Evolutionary conservation across 2,888 invertebrate species (phyloP).

Genomic region (Trissonchulus sp.): DNA sequence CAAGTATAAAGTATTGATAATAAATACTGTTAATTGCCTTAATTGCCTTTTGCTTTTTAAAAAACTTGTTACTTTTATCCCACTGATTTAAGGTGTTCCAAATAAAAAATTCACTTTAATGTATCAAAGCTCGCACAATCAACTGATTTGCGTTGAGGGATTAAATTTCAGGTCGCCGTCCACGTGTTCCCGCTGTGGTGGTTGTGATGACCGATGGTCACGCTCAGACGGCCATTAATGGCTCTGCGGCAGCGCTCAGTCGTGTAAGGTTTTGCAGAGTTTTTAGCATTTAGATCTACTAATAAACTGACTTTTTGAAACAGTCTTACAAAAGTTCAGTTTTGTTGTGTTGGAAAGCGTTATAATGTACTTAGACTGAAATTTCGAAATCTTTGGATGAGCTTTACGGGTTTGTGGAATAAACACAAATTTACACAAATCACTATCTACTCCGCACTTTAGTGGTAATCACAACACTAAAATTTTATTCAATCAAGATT

Average conservation of each 20-base stretch:
- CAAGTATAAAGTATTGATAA: too few relatives aligned
- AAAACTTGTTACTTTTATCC: background rate
- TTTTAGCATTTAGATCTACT: background rate
- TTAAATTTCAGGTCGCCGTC: constrained; percentile 18
- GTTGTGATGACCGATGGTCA: constrained; percentile 48
- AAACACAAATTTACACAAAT: too few relatives aligned
- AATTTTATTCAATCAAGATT: constrained; percentile 2
- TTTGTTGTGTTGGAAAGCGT: background rate
- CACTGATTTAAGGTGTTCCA: too few relatives aligned
- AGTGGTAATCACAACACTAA: too few relatives aligned
- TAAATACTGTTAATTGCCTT: too few relatives aligned
- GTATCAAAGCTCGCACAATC: too few relatives aligned
- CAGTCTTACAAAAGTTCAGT: background rate
- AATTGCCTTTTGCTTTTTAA: too few relatives aligned
- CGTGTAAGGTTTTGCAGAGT: background rate
- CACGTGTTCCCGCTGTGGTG: constrained; percentile 35
- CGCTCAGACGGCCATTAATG: constrained; percentile 33
- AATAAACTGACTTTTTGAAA: background rate
- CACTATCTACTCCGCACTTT: too few relatives aligned
- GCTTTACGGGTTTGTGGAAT: background rate
- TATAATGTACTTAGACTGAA: background rate
- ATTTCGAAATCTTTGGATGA: background rate
- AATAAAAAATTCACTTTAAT: too few relatives aligned
- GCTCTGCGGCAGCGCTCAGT: background rate
- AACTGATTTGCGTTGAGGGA: too few relatives aligned